Evolutionary conservation across 1,140 invertebrate species (phyloP), one percentile per base, ranked within the genome.

Genomic region (Conopomorpha cramerella): DNA sequence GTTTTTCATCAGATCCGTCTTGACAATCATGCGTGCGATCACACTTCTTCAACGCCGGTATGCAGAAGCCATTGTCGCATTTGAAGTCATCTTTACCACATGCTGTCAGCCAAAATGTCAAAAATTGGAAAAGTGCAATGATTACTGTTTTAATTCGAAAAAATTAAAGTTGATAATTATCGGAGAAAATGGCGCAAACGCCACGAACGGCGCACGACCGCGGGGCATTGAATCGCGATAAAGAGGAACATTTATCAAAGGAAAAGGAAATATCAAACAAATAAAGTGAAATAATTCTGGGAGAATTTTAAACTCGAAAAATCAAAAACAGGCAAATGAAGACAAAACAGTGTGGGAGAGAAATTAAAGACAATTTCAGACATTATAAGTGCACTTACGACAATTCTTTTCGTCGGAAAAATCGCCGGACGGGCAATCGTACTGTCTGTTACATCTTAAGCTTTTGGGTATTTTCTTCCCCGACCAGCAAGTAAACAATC

Each of bases 1-100:
- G 58, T 34, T 73, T 58, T 81, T 95, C 92, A 76, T 95, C 92
- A 41, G 89, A 89, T 45, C 82, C 80, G 64, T 94, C 92, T 23
- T 73, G 73, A 71, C 92, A 95, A 50, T 92, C 84, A 49, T 60
- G 55, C 48, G 78, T 76, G 39, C 85, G 81, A 70, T 95, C 86
- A 80, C 93, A 96, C 46, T 86, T 79, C 54, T 84, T 81, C 41
- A 71, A 77, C 53, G 77, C 72, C 23, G 82, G 77, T 45, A 96
- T 86, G 66, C 93, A 96, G 46, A 77, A 56, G 36, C 84, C 83
- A 67, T 81, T 82, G 38, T 64, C 53, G 65, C 86, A 89, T 45
- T 73, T 70, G 73, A 83, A 85, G 57, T 84, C 77, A 18, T 61
- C 58, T 34, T 58, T 60, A 58, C 58, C 59, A 68, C 70, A 74